phyloP scores from a whole-genome alignment of 2,113 vertebrate species.

The Leptobrachium ailaonicum region DNA sequence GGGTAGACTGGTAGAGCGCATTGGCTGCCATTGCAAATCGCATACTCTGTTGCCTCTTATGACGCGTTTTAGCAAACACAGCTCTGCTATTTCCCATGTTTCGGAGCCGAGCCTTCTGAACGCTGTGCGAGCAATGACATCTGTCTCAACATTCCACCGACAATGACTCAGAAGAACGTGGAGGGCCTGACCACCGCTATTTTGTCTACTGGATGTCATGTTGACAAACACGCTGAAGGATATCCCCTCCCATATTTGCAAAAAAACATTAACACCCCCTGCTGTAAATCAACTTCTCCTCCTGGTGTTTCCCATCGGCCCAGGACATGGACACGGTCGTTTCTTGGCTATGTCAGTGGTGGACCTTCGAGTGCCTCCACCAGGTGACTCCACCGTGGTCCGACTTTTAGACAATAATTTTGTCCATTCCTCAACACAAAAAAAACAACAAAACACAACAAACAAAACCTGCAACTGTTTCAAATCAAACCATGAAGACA shows the following conservation, averaged over 20 bases:
- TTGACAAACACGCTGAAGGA: conserved; percentile 32
- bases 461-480: background rate
- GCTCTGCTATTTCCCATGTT: background rate
- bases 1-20: no score
- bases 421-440: background rate
- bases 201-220: conserved; percentile 30
- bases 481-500: conserved; percentile 20
- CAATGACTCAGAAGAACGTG: background rate
- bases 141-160: background rate
- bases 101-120: background rate
- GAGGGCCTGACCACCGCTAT: conserved; percentile 15
- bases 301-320: conserved; percentile 34
- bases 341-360: background rate
- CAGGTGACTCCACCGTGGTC: background rate
- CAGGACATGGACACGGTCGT: conserved; percentile 29
- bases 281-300: conserved; percentile 28
- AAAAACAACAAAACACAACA: background rate
- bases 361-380: background rate
- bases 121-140: background rate
- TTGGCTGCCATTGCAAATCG: no score
- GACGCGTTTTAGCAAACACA: no score
- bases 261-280: background rate
- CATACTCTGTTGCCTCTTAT: no score
- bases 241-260: conserved; percentile 46
- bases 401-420: background rate